phyloP scores from a whole-genome alignment of 2,113 vertebrate genomes.

The Calyptomena viridis region DNA sequence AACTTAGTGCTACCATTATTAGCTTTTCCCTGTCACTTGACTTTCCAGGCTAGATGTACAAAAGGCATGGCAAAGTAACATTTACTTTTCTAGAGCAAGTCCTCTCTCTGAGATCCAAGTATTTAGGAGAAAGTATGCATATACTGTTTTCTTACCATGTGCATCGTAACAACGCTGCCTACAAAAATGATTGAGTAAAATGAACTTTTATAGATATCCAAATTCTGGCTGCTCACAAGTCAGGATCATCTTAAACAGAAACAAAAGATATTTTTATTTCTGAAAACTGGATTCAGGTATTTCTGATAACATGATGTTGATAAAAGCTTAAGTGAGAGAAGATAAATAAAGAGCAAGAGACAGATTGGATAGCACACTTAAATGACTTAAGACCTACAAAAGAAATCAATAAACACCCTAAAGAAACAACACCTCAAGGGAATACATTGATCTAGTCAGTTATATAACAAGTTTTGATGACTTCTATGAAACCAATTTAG shows the following conservation, averaged over 20 bases:
- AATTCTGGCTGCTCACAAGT: background rate
- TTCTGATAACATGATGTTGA: slow-evolving; percentile 41
- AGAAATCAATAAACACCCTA: slow-evolving; percentile 71
- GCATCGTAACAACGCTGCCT: background rate
- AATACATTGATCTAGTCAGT: slow-evolving; percentile 72
- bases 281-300: slow-evolving; percentile 17
- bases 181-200: slow-evolving; percentile 13
- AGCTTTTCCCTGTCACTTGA: background rate
- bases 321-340: slow-evolving; percentile 50
- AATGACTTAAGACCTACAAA: slow-evolving; percentile 68
- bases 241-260: slow-evolving; percentile 52
- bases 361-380: slow-evolving; percentile 57
- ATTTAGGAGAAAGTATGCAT: background rate
- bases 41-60: background rate
- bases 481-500: slow-evolving; percentile 54
- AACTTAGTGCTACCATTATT: background rate
- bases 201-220: background rate
- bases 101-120: background rate
- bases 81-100: background rate
- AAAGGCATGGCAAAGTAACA: background rate
- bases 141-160: background rate
- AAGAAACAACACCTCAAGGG: slow-evolving; percentile 58
- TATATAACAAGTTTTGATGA: slow-evolving; percentile 59
- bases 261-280: slow-evolving; percentile 54
- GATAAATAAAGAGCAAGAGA: slow-evolving; percentile 59